Percentiles rank a stretch among this genome's conserved stretches.
These are phyloP conservation scores for Australoheros facetus DNA, from an alignment of 2,797 vertebrate species.

Conservation along the genomic window DNA sequence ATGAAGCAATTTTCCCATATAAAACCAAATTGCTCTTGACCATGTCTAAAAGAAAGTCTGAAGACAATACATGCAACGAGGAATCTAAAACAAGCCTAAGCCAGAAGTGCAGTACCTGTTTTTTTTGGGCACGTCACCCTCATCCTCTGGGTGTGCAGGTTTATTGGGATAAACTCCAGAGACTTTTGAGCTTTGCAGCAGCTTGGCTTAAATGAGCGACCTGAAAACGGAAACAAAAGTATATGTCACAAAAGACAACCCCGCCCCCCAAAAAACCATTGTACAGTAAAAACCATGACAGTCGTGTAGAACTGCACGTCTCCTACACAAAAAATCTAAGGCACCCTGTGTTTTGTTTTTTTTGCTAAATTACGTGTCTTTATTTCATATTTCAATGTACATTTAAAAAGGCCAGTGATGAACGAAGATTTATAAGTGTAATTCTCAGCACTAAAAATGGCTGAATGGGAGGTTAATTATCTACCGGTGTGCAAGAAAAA, in stretches of 20 bases:
- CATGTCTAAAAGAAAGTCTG: background rate
- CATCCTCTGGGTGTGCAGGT: conserved; percentile 97
- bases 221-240: conserved; percentile 70
- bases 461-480: background rate
- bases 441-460: background rate
- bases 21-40: background rate
- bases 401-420: background rate
- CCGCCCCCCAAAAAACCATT: background rate
- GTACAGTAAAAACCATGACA: background rate
- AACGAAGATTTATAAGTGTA: background rate
- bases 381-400: background rate
- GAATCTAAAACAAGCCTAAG: background rate
- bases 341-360: background rate
- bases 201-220: conserved; percentile 95
- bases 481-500: background rate
- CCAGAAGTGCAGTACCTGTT: conserved; percentile 84
- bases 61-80: background rate
- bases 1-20: background rate
- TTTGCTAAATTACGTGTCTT: background rate
- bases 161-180: conserved; percentile 96
- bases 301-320: background rate
- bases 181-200: conserved; percentile 97
- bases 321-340: background rate
- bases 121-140: conserved; percentile 90
- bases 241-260: background rate